Evolutionary conservation across 2,797 vertebrate genomes (phyloP), one percentile per base, ranked within the genome.

Genomic region (Gorsachius magnificus): DNA sequence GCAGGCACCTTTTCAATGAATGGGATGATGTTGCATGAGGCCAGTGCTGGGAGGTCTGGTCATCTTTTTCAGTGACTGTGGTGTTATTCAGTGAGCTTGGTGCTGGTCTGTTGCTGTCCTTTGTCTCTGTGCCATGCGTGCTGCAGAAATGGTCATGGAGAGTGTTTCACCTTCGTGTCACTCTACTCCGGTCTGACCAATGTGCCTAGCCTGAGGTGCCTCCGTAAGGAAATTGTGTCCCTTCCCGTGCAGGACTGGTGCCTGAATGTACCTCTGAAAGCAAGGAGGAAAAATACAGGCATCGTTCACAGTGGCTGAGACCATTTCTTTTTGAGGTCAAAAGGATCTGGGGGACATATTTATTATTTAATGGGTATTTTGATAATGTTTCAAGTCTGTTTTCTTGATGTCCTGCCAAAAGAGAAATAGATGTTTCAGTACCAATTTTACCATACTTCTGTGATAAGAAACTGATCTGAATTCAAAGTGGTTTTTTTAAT

Each of bases 211-310:
- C 50, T 9, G 10, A 9, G 13, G 17, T 53, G 25, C 60, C n/a
- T 94, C 36, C 0, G 0, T 4, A 18, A 28, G 25, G 48, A 86
- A 64, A 57, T 29, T 2, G 0, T 24, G 56, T 61, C 0, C 0
- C 31, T 68, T 89, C 21, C 25, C 0, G 0, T 11, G n/a, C 7
- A 60, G 31, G 38, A 33, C 1, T 50, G 18, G 4, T 92, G 54
- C 33, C 63, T 65, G 22, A 68, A 41, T 24, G n/a, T 41, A 15
- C 75, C 16, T 85, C 35, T 87, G 63, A 43, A 85, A 74, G 24
- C 0, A 2, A 51, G 58, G 26, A 68, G 36, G 12, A 72, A 7
- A 41, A 56, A 50, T 35, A 16, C 6, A 60, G 31, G 5, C 25
- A 11, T 80, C 2, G 0, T 56, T 92, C 13, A 6, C 36, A 0